Evolutionary conservation across 2,888 invertebrate genomes (phyloP), one percentile per base, ranked within the genome.

Genomic region (Philonicus albiceps): DNA sequence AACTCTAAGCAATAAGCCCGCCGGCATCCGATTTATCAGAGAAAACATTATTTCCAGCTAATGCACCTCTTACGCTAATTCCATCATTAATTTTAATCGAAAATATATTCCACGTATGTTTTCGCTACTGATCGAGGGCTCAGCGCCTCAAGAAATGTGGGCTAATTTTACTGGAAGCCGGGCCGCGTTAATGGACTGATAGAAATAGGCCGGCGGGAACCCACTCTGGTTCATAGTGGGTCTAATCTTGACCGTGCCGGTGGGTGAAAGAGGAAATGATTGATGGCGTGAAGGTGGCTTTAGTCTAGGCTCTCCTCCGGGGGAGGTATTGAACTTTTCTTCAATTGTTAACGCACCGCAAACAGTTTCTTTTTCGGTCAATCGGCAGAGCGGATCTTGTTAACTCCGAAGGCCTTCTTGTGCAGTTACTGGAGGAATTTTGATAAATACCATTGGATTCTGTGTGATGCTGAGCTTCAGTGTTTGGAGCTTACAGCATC

Each of bases 261-360:
- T 76, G 64, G 64, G 64, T 8, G 22, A 40, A 19, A 40, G 76
- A 40, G 40, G 37, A 37, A 76, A 43, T 76, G 76, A 76, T 76
- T 76, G 76, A 76, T 76, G 76, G 19, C 75, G 27, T 64, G 64
- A 64, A 22, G 37, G 74, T n/a, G 8, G 34, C 31, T 16, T 31
- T 74, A 31, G 31, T 30, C 19, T 22, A 43, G 55, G 64, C 27
- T 11, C n/a, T n/a, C n/a, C n/a, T n/a, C 19, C 27, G 64, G 27
- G 64, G 2, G 64, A 64, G 76, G 43, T 76, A 76, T 76, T 76
- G 76, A 43, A 43, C 37, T 76, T 76, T 76, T 37, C 76, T 40
- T 37, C 76, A 75, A 76, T 76, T 76, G 76, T 76, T 76, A 76
- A 22, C 76, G 34, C 76, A 40, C 76, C 43, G 6, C n/a, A 22